Base-by-base conservation (phyloP, 1,140 invertebrate species). In the Harlomillsia oculata region DNA sequence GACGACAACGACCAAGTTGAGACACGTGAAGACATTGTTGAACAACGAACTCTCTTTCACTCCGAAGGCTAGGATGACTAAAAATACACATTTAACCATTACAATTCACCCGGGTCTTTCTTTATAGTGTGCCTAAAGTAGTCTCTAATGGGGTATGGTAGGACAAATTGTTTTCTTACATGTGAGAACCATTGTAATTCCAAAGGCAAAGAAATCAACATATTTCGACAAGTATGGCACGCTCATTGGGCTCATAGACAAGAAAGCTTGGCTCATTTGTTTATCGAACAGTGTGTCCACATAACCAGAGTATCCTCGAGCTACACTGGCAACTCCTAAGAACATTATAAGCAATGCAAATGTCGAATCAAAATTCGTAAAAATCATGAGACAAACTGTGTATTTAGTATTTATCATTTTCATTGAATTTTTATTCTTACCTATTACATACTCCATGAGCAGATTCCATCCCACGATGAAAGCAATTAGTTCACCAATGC, bases 401-500 rank as follows among this genome's bases (percentile, higher is more conserved):
- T 16, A 4, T 14, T 48, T 5, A 3, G 16, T 30, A 32, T 44
- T 43, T 30, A 23, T 34, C 49, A 39, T 18, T 3, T 36, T 41
- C 25, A 36, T 36, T n/a, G 3, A 20, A 9, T 18, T 43, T 54
- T 63, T 56, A 43, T 48, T 49, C 62, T 73, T 72, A 89, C 87
- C 88, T 56, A 94, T 89, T 2, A 88, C 81, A 74, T 92, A 91
- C 74, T 93, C 90, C 63, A 93, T 69, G 56, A 93, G 84, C 6
- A 93, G 74, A 77, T 90, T 92, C 89, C 89, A 93, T 25, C 89
- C 77, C 69, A 80, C 86, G 56, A 78, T 79, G 73, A 77, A 92
- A 60, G 78, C 88, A 39, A 76, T 81, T 70, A 81, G 81, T 72
- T 92, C 89, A 6, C 89, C 89, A 26, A 91, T 82, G 26, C 83